Base-by-base conservation (phyloP, 2,888 invertebrate species). In the Arenicola marina region DNA sequence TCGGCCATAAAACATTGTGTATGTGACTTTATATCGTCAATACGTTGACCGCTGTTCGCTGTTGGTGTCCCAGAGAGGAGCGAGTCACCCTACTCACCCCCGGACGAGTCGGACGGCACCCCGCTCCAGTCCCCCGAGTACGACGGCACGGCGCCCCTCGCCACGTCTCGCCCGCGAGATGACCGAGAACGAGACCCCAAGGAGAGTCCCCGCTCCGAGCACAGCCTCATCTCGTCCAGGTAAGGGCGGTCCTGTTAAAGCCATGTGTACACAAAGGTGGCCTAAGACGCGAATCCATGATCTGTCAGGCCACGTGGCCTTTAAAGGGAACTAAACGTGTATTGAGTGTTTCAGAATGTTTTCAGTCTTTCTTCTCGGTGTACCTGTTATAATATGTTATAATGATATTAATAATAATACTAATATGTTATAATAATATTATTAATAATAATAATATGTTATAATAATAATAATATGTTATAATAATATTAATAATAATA, bases 21-120 rank as follows among this genome's bases (percentile, higher is more conserved):
- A 15, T 15, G n/a, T 38, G 43, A 38, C n/a, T 15, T 38, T 15
- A n/a, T 15, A 38, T 38, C 11, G n/a, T 38, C 11, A 11, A 38
- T 15, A 38, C n/a, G n/a, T 38, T 38, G 11, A 38, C 11, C n/a
- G n/a, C n/a, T 11, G 43, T 15, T 15, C n/a, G n/a, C n/a, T 38
- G n/a, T 48, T 43, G n/a, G 57, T 57, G 18, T 26, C 2, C n/a
- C 56, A 62, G 65, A 56, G n/a, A 54, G 51, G 33, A 45, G 44
- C 18, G 57, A 63, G 58, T 63, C 66, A 4, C 63, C 66, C 32
- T 63, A 63, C 29, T 66, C 68, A 11, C 66, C 69, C 28, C 65
- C 65, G 2, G 38, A 51, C 7, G 69, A 69, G 33, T 69, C 69
- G 28, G 69, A 67, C 29, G 69, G 69, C 38, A 68, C 65, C 28